Evolutionary conservation across 1,140 invertebrate species (phyloP).

Genomic region (Lordiphosa stackelbergi): DNA sequence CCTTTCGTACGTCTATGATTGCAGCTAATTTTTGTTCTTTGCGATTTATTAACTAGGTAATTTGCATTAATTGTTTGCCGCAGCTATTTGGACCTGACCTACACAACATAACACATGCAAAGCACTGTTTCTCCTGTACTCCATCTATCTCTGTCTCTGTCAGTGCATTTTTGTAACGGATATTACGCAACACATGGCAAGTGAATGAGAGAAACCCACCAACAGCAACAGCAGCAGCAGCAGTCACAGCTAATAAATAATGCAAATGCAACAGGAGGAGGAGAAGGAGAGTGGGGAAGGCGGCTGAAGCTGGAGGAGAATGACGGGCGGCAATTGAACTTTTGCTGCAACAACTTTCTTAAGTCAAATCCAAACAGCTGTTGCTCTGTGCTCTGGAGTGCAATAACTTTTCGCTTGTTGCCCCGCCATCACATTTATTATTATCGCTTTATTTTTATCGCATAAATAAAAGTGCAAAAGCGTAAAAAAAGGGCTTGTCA

Average conservation of each 20-base stretch:
- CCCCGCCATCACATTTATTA: conserved; percentile 52
- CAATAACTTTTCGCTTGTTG: conserved; percentile 63
- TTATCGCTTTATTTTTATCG: conserved; percentile 74
- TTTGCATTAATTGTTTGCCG: conserved; percentile 6
- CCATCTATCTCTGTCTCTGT: conserved; percentile 3
- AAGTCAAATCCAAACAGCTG: conserved; percentile 59
- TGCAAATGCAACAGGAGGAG: conserved; percentile 50
- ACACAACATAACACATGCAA: conserved; percentile 4
- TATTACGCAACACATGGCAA: conserved; percentile 68
- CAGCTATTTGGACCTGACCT: conserved; percentile 35
- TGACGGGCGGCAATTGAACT: conserved; percentile 62
- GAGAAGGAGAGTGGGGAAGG: conserved; percentile 3
- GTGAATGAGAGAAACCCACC: conserved; percentile 45
- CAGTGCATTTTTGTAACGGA: conserved; percentile 31
- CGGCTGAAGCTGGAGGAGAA: conserved; percentile 10
- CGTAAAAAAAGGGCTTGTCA: conserved; percentile 67
- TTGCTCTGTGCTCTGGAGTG: conserved; percentile 46
- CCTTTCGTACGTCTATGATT: background rate
- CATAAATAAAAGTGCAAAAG: conserved; percentile 64
- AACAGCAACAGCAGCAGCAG: conserved; percentile 15
- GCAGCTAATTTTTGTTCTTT: background rate
- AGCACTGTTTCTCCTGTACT: conserved; percentile 1
- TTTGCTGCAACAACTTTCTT: conserved; percentile 61
- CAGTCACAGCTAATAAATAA: conserved; percentile 65
- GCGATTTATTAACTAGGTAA: conserved; percentile 5